Conservation (phyloP, 2,113 vertebrate genomes). For the Protomyctophum bolini region DNA sequence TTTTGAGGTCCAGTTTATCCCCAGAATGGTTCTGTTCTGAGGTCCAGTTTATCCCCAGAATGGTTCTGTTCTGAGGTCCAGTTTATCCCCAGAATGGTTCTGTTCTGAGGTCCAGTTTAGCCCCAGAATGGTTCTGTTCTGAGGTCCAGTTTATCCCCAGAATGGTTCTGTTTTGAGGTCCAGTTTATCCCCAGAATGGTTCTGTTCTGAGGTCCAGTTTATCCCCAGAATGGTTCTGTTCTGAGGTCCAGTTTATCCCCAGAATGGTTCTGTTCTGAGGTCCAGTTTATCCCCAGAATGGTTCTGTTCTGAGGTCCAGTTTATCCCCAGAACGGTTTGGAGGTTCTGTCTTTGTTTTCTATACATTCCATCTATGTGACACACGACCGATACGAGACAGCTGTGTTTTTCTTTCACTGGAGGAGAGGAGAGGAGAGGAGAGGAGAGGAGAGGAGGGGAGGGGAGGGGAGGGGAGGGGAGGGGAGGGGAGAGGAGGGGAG, state of each 20-base stretch:
- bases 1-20: background rate
- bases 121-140: too few species aligned
- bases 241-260: background rate
- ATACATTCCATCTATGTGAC: constrained; percentile 55
- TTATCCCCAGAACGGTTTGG: background rate
- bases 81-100: background rate
- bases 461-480: too few species aligned
- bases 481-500: too few species aligned
- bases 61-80: too few species aligned
- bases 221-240: background rate
- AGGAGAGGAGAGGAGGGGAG: too few species aligned
- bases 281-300: background rate
- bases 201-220: background rate
- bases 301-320: constrained; percentile 4
- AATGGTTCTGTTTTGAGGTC: constrained; percentile 1
- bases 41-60: background rate
- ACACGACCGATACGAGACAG: constrained; percentile 50
- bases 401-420: constrained; percentile 62
- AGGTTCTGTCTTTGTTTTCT: constrained; percentile 30
- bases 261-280: too few species aligned
- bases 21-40: background rate
- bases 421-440: constrained; percentile 18
- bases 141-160: background rate
- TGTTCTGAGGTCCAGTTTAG: background rate
- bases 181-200: background rate